These are phyloP conservation scores for Cirrhinus molitorella DNA, from an alignment of 2,797 vertebrate genomes.

Conservation along the genomic window DNA sequence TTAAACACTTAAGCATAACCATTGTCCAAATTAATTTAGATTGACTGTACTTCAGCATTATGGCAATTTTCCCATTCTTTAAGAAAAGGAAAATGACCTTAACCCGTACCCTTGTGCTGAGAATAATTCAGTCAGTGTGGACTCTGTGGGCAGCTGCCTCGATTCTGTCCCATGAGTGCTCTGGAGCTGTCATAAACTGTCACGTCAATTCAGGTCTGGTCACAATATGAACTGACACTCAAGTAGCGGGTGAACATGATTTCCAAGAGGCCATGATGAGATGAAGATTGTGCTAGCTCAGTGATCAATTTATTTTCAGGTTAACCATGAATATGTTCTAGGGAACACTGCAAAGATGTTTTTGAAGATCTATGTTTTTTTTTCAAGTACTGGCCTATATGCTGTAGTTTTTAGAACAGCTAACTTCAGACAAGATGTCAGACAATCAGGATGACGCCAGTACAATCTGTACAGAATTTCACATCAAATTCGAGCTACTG, in stretches of 20 bases:
- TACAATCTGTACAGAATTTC: slow-evolving; percentile 7
- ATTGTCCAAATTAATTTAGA: neutral
- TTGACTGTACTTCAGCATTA: neutral
- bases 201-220: slow-evolving; percentile 65
- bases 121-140: slow-evolving; percentile 51
- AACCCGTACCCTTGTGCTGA: slow-evolving; percentile 37
- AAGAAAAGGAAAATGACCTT: slow-evolving; percentile 69
- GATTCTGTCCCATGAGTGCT: slow-evolving; percentile 68
- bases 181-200: slow-evolving; percentile 71
- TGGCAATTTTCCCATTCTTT: slow-evolving; percentile 27
- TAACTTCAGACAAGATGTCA: neutral
- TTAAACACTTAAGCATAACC: neutral
- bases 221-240: slow-evolving; percentile 60
- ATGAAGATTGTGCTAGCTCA: slow-evolving; percentile 24
- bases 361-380: neutral
- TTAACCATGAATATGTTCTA: neutral
- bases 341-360: neutral
- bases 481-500: slow-evolving; percentile 27
- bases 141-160: slow-evolving; percentile 67
- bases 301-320: slow-evolving; percentile 42
- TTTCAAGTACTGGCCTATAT: neutral
- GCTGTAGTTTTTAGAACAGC: slow-evolving; percentile 14
- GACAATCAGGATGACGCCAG: neutral
- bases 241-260: slow-evolving; percentile 43
- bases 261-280: slow-evolving; percentile 43